These are phyloP conservation scores for Ursus arctos DNA, from an alignment of 2,113 vertebrate genomes.

Conservation along the genomic window DNA sequence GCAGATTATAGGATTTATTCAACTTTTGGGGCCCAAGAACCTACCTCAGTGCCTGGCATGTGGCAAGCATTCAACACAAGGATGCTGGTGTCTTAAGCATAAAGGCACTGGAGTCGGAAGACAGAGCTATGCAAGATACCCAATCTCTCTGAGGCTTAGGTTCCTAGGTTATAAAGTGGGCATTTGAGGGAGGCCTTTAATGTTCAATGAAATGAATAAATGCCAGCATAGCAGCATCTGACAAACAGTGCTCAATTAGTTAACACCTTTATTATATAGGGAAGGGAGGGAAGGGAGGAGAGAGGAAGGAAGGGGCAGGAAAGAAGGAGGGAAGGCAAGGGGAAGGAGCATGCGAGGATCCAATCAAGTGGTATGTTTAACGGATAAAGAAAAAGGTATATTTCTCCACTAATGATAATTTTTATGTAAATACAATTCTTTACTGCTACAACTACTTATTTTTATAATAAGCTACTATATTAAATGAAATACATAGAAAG, in stretches of 20 bases:
- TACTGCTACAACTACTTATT: background rate
- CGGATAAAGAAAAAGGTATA: background rate
- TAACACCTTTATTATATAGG: background rate
- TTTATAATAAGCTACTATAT: background rate
- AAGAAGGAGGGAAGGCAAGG: background rate
- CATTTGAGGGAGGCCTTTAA: background rate
- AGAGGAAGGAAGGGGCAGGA: background rate
- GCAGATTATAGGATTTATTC: background rate
- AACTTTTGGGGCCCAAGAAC: background rate
- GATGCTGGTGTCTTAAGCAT: background rate
- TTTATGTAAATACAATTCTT: slow-evolving; percentile 28
- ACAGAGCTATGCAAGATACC: background rate
- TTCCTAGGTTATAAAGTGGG: background rate
- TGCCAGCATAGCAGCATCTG: background rate
- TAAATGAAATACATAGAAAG: slow-evolving; percentile 37
- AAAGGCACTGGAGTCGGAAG: background rate
- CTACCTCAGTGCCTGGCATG: background rate
- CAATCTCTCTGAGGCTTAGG: background rate
- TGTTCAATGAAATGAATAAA: background rate
- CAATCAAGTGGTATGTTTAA: background rate
- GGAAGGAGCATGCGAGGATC: too few species aligned
- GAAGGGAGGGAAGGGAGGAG: background rate
- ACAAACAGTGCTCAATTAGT: background rate
- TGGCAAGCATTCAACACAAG: background rate
- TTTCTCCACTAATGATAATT: background rate